Evolutionary conservation across 1,140 invertebrate genomes (phyloP).

Genomic region (Portunus trituberculatus): DNA sequence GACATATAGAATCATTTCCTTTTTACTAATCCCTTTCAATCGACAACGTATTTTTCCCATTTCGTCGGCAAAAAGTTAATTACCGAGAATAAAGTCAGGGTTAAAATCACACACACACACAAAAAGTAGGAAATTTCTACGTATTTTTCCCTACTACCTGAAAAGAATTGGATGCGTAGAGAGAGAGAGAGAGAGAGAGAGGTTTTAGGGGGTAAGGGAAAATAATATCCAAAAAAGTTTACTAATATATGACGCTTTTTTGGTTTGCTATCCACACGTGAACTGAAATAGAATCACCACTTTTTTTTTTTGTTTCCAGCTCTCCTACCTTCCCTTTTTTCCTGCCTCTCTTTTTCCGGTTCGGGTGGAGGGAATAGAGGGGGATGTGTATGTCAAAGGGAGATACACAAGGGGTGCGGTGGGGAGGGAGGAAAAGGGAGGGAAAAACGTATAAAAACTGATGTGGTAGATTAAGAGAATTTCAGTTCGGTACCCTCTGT

Average conservation of each 20-base stretch:
- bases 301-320: no score
- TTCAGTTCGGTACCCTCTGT: background rate
- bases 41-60: background rate
- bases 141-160: background rate
- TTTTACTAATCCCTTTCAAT: background rate
- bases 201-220: background rate
- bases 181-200: background rate
- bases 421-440: no score
- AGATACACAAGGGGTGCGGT: no score
- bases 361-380: no score
- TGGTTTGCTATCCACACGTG: no score
- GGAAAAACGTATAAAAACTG: background rate
- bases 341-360: no score
- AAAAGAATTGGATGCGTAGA: background rate
- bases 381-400: no score
- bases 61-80: background rate
- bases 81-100: background rate
- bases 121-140: background rate
- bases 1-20: no score
- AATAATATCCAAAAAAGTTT: no score
- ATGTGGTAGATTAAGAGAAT: constrained; percentile 23
- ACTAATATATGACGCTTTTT: no score
- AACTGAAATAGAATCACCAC: no score
- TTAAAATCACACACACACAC: background rate
- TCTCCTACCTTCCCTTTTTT: no score